A percentile compares a stretch with the other conserved stretches of the same genome.
Evolutionary conservation across 64 coral and sea anemone genomes (phyloP).

Genomic region (Stichodactyla helianthus): DNA sequence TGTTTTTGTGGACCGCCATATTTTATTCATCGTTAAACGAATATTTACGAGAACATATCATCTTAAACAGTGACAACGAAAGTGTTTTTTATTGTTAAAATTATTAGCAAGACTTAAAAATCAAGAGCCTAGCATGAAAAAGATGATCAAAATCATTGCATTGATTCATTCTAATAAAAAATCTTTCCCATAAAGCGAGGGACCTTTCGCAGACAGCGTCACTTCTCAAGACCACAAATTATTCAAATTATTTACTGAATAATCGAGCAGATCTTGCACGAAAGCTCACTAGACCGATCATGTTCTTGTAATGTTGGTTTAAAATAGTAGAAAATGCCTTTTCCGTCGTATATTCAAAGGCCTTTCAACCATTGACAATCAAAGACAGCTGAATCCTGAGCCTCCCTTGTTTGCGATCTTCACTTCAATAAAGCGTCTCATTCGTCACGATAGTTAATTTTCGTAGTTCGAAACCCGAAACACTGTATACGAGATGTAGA

Average conservation of each 20-base stretch:
- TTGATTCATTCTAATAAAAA: not conserved
- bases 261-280: not conserved
- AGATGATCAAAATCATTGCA: not conserved
- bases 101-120: not conserved
- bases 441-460: no score
- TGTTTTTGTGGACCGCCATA: not conserved
- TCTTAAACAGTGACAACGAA: not conserved
- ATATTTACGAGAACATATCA: conserved; percentile 1
- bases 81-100: not conserved
- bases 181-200: not conserved
- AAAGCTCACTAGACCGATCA: not conserved
- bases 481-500: not conserved
- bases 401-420: not conserved
- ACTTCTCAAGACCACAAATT: not conserved
- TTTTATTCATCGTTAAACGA: conserved; percentile 11
- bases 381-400: not conserved
- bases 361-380: not conserved
- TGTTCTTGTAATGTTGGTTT: not conserved
- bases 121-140: not conserved
- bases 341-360: not conserved
- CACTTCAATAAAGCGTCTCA: no score
- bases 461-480: no score
- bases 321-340: not conserved
- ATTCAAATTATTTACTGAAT: not conserved
- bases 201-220: not conserved